These are phyloP conservation scores for Pachliopta kotzebuea DNA, from an alignment of 2,888 invertebrate genomes.

Conservation along the genomic window DNA sequence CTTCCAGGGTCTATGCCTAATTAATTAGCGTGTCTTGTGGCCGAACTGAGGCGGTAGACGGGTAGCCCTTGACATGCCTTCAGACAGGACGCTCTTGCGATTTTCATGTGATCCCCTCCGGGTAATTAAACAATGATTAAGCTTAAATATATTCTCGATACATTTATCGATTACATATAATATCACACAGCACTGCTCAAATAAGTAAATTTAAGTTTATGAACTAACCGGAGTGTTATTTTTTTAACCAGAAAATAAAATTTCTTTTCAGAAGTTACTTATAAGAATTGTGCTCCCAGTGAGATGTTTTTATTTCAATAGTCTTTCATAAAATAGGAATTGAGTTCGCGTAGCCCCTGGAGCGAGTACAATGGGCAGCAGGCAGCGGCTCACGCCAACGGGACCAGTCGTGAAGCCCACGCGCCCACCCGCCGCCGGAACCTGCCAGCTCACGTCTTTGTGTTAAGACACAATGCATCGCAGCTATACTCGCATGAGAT, in stretches of 20 bases:
- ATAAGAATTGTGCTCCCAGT: background rate
- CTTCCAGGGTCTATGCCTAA: slow-evolving; percentile 49
- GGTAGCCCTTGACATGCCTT: slow-evolving; percentile 53
- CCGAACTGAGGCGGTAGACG: slow-evolving; percentile 48
- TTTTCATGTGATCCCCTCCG: slow-evolving; percentile 56
- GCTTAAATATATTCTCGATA: slow-evolving; percentile 52
- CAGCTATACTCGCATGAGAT: slow-evolving; percentile 13
- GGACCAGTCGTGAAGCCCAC: slow-evolving; percentile 32
- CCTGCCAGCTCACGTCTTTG: slow-evolving; percentile 30
- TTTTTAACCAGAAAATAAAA: too few species aligned
- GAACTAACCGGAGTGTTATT: too few species aligned
- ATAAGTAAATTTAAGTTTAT: too few species aligned
- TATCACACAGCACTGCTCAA: background rate
- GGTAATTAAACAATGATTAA: slow-evolving; percentile 69
- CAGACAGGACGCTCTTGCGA: slow-evolving; percentile 60
- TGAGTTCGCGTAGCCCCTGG: slow-evolving; percentile 14
- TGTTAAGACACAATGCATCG: slow-evolving; percentile 26
- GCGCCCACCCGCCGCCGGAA: slow-evolving; percentile 33
- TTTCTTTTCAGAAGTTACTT: background rate
- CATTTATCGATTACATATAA: background rate
- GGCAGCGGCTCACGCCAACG: slow-evolving; percentile 24
- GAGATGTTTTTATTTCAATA: background rate
- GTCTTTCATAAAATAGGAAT: slow-evolving; percentile 11
- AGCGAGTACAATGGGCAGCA: slow-evolving; percentile 26
- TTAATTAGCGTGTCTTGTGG: slow-evolving; percentile 61